Conservation (phyloP, 92 coral and sea anemone species). For the Ricordea florida region DNA sequence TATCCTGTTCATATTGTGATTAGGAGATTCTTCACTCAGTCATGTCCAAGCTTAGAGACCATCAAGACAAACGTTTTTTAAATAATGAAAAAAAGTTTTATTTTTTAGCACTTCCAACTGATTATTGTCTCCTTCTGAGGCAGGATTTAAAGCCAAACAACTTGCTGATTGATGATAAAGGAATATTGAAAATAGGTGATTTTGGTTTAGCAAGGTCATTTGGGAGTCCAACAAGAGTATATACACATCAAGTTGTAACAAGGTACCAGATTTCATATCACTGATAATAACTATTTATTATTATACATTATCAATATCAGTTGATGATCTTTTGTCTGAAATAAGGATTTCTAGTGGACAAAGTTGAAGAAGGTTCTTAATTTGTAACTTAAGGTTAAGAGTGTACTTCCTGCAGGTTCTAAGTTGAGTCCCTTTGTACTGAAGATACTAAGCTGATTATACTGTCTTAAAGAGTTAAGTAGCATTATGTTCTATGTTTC, state of each 20-base stretch:
- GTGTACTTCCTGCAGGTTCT: no score
- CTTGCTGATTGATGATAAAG: conserved; percentile 83
- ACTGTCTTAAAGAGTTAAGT: no score
- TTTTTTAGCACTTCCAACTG: background rate
- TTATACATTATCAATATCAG: background rate
- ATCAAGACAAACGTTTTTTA: no score
- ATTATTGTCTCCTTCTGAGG: background rate
- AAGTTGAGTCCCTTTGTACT: no score
- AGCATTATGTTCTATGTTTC: no score
- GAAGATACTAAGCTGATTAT: no score
- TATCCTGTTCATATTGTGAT: no score
- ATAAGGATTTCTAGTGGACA: no score
- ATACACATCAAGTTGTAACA: conserved; percentile 98
- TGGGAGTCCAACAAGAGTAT: conserved; percentile 97
- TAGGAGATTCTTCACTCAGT: no score
- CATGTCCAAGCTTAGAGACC: no score
- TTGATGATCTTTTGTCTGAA: background rate
- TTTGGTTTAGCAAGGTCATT: conserved; percentile 96
- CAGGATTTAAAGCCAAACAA: conserved; percentile 98
- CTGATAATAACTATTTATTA: background rate
- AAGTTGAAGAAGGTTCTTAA: no score
- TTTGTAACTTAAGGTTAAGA: no score
- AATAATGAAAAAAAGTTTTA: background rate
- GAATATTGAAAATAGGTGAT: conserved; percentile 93
- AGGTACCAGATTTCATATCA: conserved; percentile 48